phyloP scores from a whole-genome alignment of 2,888 invertebrate species.

The Cephus spinipes region DNA sequence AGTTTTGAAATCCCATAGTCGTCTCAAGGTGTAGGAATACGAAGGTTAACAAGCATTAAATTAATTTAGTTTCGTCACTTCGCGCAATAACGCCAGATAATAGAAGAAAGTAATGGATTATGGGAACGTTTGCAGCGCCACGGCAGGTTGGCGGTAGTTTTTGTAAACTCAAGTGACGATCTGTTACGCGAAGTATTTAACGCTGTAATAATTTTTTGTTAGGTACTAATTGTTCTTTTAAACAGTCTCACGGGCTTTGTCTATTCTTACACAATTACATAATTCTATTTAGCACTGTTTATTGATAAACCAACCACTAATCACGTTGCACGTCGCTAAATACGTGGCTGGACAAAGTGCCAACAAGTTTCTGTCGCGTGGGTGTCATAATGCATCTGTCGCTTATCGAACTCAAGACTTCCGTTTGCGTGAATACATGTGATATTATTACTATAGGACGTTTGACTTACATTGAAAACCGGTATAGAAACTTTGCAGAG shows the following conservation, averaged over 20 bases:
- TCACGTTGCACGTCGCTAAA: neutral
- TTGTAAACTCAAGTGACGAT: neutral
- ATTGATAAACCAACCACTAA: neutral
- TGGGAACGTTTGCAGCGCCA: neutral
- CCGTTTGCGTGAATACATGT: neutral
- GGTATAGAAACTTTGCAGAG: conserved; percentile 27
- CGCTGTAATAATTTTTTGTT: neutral
- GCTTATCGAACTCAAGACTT: neutral
- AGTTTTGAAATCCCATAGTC: neutral
- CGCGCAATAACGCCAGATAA: neutral
- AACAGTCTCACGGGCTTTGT: neutral
- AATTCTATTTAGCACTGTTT: neutral
- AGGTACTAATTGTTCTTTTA: neutral
- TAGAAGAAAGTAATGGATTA: neutral
- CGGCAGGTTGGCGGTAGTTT: neutral
- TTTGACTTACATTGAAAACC: conserved; percentile 33
- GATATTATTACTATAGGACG: conserved; percentile 8
- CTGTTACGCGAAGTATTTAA: neutral
- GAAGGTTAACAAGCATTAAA: neutral
- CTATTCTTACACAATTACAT: neutral
- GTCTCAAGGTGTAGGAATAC: neutral
- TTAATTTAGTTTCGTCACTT: neutral
- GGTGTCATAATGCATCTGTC: neutral
- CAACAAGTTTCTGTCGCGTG: neutral
- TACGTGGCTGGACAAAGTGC: neutral